Percentiles rank a stretch among this genome's conserved stretches.
Evolutionary conservation across 2,888 invertebrate genomes (phyloP).

Genomic region (Yponomeuta evonymella): DNA sequence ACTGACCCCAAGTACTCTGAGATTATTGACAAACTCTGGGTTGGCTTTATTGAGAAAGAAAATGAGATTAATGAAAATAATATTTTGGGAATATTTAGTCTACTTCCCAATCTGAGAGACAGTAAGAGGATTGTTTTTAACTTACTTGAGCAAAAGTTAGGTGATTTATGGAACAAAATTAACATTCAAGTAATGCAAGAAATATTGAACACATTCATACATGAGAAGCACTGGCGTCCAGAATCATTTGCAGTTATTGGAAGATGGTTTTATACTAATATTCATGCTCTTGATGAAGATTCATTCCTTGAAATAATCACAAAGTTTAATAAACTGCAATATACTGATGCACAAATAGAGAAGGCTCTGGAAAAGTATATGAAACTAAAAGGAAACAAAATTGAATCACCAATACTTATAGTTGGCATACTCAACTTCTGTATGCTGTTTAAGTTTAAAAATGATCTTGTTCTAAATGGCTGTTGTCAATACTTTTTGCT

Average conservation of each 20-base stretch:
- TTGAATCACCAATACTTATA: slow-evolving; percentile 73
- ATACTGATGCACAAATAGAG: slow-evolving; percentile 74
- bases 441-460: slow-evolving; percentile 74
- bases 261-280: slow-evolving; percentile 77
- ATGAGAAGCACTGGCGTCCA: slow-evolving; percentile 55
- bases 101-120: slow-evolving; percentile 73
- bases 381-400: slow-evolving; percentile 64
- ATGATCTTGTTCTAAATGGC: slow-evolving; percentile 72
- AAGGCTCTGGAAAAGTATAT: slow-evolving; percentile 78
- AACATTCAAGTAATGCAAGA: slow-evolving; percentile 61
- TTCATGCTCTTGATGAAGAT: slow-evolving; percentile 76
- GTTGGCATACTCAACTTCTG: slow-evolving; percentile 79
- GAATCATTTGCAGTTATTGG: slow-evolving; percentile 57
- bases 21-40: slow-evolving; percentile 80
- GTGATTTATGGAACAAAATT: slow-evolving; percentile 74
- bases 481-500: slow-evolving; percentile 75
- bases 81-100: slow-evolving; percentile 73
- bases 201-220: slow-evolving; percentile 58
- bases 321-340: slow-evolving; percentile 71
- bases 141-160: slow-evolving; percentile 76
- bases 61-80: slow-evolving; percentile 75
- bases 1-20: slow-evolving; percentile 62
- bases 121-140: slow-evolving; percentile 76
- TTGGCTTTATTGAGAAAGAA: slow-evolving; percentile 77
- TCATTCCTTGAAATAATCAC: slow-evolving; percentile 71